Conservation (phyloP, 2,888 invertebrate genomes). For the Euproctis similis region DNA sequence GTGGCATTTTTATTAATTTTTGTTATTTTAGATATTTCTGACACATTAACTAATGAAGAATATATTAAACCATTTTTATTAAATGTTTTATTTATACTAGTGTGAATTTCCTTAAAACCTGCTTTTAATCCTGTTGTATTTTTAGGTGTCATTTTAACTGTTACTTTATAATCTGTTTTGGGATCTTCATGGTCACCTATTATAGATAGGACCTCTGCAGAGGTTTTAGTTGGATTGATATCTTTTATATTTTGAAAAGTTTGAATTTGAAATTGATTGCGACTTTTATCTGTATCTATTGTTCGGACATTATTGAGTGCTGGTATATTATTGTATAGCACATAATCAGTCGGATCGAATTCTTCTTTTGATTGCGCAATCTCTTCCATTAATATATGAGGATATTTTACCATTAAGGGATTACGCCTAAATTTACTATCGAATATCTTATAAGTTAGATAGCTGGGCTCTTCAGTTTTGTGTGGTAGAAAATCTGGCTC, state of each 20-base stretch:
- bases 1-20: slow-evolving; percentile 27
- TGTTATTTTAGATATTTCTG: slow-evolving; percentile 55
- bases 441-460: slow-evolving; percentile 23
- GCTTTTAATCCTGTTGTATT: slow-evolving; percentile 36
- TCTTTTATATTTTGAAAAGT: background rate
- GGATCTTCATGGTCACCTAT: slow-evolving; percentile 28
- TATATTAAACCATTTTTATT: slow-evolving; percentile 50
- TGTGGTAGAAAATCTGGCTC: slow-evolving; percentile 28
- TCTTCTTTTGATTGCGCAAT: slow-evolving; percentile 35
- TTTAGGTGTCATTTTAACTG: slow-evolving; percentile 56
- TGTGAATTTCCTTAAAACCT: slow-evolving; percentile 58
- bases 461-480: slow-evolving; percentile 22
- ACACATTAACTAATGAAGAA: slow-evolving; percentile 52
- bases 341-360: slow-evolving; percentile 10
- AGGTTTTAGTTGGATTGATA: slow-evolving; percentile 6
- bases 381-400: slow-evolving; percentile 55
- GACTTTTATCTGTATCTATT: slow-evolving; percentile 3
- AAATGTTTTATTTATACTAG: slow-evolving; percentile 57
- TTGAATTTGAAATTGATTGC: background rate
- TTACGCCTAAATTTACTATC: slow-evolving; percentile 33
- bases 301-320: background rate
- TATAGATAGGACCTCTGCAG: slow-evolving; percentile 30
- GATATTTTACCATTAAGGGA: slow-evolving; percentile 53
- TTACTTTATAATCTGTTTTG: slow-evolving; percentile 43
- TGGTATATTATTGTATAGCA: slow-evolving; percentile 13